These are phyloP conservation scores for Drosophila infuscata DNA, from an alignment of 2,888 invertebrate genomes.

Conservation along the genomic window DNA sequence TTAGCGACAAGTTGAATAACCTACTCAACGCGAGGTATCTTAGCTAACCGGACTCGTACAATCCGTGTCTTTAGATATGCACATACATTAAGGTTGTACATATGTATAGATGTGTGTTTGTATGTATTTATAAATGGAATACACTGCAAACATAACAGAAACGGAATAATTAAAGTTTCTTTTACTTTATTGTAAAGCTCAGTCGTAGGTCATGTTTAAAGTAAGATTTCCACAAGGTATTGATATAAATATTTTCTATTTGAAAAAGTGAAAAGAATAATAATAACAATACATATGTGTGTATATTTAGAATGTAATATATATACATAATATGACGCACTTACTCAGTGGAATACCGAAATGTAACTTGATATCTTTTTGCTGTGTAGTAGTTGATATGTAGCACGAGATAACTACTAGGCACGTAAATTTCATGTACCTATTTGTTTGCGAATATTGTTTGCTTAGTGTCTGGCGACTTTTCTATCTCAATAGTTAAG, in stretches of 20 bases:
- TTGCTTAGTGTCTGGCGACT: not conserved
- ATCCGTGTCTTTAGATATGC: not conserved
- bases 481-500: conserved; percentile 4
- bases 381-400: not conserved
- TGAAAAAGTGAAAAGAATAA: not conserved
- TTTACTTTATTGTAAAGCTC: not conserved
- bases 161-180: not conserved
- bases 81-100: not conserved
- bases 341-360: not conserved
- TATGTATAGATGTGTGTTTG: not conserved
- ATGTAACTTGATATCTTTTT: not conserved
- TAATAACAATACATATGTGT: not conserved
- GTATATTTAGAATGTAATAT: not conserved
- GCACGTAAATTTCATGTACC: not conserved
- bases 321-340: not conserved
- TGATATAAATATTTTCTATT: not conserved
- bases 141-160: not conserved
- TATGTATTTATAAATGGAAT: not conserved
- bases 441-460: not conserved
- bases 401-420: not conserved
- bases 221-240: not conserved
- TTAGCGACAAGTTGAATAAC: conserved; percentile 20
- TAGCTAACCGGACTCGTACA: conserved; percentile 4
- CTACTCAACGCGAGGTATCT: conserved; percentile 6
- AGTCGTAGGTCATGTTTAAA: no score